phyloP scores from a whole-genome alignment of 2,797 vertebrate genomes.

The Hypotaenidia okinawae region DNA sequence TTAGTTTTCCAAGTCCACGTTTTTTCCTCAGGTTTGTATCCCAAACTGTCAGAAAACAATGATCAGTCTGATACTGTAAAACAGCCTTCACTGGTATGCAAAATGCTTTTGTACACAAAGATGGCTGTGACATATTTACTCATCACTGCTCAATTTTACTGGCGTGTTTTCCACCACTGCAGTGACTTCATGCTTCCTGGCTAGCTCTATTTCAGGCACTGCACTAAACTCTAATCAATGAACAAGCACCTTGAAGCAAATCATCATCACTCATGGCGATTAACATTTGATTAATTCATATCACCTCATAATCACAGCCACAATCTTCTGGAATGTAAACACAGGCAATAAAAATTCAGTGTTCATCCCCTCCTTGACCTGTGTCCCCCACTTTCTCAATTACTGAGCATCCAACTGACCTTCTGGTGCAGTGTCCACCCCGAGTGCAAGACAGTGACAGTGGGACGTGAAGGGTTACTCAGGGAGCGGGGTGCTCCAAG shows the following conservation, averaged over 20 bases:
- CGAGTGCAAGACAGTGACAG: background rate
- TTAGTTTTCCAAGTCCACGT: background rate
- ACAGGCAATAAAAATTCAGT: background rate
- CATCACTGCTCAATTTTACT: background rate
- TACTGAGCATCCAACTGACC: background rate
- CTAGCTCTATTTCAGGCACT: background rate
- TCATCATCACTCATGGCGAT: background rate
- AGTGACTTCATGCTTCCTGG: background rate
- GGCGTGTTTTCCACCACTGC: background rate
- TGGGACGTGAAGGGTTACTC: background rate
- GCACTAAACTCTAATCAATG: background rate
- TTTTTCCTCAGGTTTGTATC: background rate
- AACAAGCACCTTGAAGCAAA: conserved; percentile 7
- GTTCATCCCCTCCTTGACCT: background rate
- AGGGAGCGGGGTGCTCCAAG: background rate
- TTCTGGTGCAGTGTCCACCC: background rate
- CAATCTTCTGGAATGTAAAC: background rate
- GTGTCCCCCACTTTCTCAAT: background rate
- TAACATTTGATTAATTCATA: background rate
- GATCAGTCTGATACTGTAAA: background rate
- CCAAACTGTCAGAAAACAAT: background rate
- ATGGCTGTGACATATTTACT: background rate
- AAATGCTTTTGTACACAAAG: background rate
- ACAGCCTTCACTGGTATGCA: background rate
- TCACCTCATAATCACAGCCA: background rate